Percentiles rank a stretch among this genome's conserved stretches.
These are phyloP conservation scores for Caenorhabditis latens DNA, from an alignment of 1,140 invertebrate species.

Conservation along the genomic window DNA sequence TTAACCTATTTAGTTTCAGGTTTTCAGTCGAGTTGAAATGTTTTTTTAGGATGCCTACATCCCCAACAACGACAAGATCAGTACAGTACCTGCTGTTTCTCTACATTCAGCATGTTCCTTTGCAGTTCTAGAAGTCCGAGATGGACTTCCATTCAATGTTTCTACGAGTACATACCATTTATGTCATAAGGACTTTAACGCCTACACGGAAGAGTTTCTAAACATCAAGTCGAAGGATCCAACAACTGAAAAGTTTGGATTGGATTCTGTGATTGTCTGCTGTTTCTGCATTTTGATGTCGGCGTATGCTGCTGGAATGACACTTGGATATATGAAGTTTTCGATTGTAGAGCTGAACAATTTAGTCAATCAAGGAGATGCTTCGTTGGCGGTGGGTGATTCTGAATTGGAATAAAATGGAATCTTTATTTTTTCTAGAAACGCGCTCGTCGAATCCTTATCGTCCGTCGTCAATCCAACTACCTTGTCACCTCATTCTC, in stretches of 20 bases:
- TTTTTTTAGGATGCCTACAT: conserved; percentile 4
- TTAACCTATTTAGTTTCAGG: neutral
- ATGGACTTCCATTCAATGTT: conserved; percentile 32
- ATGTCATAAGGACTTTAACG: neutral
- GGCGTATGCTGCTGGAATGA: conserved; percentile 23
- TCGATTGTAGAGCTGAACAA: conserved; percentile 26
- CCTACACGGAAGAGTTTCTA: neutral
- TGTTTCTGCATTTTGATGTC: conserved; percentile 30
- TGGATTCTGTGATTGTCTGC: neutral
- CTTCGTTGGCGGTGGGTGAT: neutral
- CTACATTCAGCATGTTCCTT: neutral
- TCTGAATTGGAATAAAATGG: neutral
- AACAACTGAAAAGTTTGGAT: neutral
- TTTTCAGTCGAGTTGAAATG: neutral
- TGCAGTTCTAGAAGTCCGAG: neutral
- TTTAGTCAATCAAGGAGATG: neutral
- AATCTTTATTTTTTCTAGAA: neutral
- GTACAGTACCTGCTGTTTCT: neutral
- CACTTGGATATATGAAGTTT: conserved; percentile 42
- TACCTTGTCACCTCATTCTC: conserved; percentile 25
- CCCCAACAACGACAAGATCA: neutral
- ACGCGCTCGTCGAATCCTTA: neutral
- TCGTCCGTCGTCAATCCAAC: conserved; percentile 6
- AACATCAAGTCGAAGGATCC: neutral
- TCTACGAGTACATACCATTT: neutral